Evolutionary conservation across 2,113 vertebrate species (phyloP), one percentile per base, ranked within the genome.

Genomic region (Tyto alba): DNA sequence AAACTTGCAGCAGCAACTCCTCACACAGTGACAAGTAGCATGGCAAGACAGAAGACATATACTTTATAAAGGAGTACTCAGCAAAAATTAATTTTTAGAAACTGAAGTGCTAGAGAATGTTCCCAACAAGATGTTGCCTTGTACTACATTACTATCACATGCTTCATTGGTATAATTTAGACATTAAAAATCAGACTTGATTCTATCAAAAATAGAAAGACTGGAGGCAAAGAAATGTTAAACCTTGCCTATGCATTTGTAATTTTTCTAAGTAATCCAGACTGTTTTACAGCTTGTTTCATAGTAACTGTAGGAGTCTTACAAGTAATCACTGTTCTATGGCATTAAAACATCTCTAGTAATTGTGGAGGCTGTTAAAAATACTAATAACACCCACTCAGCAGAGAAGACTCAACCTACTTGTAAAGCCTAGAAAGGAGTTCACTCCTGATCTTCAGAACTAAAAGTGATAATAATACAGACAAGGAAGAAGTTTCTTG

Each of bases 351-450:
- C 60, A 82, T 45, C 57, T 77, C 78, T 77, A 84, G 64, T 85
- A 90, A 91, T 55, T 84, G 43, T 11, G 60, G 36, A 95, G 43
- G 60, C 52, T 92, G 79, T 86, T 93, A 93, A 96, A 96, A 94
- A 89, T 84, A 77, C 50, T 85, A 88, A 43, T 80, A 82, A 84
- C 77, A 89, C 56, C 60, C 60, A 89, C 43, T 17, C 50, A 81
- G 36, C 40, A 82, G 63, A 92, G 48, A 90, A 90, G 34, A 92
- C n/a, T 67, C 43, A 53, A 68, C 40, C 43, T 82, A 67, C 43
- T 57, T 64, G 16, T 84, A 91, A 90, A 90, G 9, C 21, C 47
- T 66, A 89, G 52, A 84, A 93, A 77, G 71, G 11, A 88, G 66
- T 57, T 86, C 30, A 30, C 36, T 59, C 47, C 52, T 68, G 19